These are phyloP conservation scores for Dynastes grantii DNA, from an alignment of 2,888 invertebrate species.

Conservation along the genomic window DNA sequence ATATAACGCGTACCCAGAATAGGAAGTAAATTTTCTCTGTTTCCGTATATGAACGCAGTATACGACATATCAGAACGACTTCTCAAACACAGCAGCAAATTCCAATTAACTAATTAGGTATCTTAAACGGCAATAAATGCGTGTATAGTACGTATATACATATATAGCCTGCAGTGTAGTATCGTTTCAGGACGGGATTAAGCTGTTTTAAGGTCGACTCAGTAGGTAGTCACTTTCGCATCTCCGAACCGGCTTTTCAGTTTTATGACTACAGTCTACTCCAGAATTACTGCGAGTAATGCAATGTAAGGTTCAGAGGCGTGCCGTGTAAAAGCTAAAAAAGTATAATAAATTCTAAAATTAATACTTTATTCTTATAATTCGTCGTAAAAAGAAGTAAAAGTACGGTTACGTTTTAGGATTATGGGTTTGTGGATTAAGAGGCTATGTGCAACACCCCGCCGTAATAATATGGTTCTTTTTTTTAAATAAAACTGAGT, in stretches of 20 bases:
- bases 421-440: too few species aligned
- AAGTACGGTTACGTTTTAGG: too few species aligned
- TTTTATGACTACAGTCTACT: constrained; percentile 1
- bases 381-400: too few species aligned
- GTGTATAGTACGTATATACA: constrained; percentile 6
- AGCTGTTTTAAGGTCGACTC: constrained; percentile 21
- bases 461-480: too few species aligned
- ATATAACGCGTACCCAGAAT: constrained; percentile 12
- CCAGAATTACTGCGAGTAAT: too few species aligned
- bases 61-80: background rate
- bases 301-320: too few species aligned
- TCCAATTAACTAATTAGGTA: constrained; percentile 45
- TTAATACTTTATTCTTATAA: too few species aligned
- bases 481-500: too few species aligned
- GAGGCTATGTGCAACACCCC: too few species aligned
- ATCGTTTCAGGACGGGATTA: constrained; percentile 14
- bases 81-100: constrained; percentile 20
- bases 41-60: background rate
- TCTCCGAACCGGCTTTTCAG: background rate
- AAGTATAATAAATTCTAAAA: too few species aligned
- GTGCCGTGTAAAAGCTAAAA: too few species aligned
- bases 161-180: constrained; percentile 6
- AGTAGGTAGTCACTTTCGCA: constrained; percentile 4
- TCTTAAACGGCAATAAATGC: constrained; percentile 33
- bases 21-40: constrained; percentile 29